phyloP scores from a whole-genome alignment of 2,888 invertebrate genomes.

The Ochlodes sylvanus region DNA sequence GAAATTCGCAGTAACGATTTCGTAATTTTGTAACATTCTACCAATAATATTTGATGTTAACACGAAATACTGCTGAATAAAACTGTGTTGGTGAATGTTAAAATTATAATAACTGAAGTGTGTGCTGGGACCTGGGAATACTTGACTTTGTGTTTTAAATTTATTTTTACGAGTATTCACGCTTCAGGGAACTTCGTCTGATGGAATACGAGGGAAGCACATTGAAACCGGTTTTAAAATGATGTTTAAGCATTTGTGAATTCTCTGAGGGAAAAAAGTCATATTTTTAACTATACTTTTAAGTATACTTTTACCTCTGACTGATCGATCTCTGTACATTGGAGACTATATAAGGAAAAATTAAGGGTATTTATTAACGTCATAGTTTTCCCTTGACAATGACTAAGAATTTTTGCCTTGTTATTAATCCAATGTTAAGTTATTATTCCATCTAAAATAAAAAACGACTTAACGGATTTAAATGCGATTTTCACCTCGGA shows the following conservation, averaged over 20 bases:
- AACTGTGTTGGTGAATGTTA: background rate
- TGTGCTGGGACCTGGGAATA: background rate
- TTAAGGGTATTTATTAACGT: no score
- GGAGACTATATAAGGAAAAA: no score
- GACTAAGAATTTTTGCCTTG: no score
- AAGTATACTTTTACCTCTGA: no score
- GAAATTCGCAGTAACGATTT: background rate
- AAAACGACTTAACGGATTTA: no score
- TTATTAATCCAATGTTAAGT: no score
- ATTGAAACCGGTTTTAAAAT: background rate
- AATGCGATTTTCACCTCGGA: no score
- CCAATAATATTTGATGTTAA: background rate
- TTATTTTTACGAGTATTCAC: background rate
- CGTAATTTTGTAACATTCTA: background rate
- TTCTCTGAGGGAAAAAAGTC: no score
- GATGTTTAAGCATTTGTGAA: background rate
- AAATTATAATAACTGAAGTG: conserved; percentile 3
- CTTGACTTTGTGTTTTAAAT: conserved; percentile 2
- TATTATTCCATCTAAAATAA: no score
- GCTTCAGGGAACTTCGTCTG: background rate
- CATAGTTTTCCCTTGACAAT: no score
- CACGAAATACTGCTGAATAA: background rate
- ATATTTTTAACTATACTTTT: no score
- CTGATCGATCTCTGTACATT: no score
- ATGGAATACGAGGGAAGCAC: background rate